phyloP scores from a whole-genome alignment of 2,888 invertebrate species.

The Furcula furcula region DNA sequence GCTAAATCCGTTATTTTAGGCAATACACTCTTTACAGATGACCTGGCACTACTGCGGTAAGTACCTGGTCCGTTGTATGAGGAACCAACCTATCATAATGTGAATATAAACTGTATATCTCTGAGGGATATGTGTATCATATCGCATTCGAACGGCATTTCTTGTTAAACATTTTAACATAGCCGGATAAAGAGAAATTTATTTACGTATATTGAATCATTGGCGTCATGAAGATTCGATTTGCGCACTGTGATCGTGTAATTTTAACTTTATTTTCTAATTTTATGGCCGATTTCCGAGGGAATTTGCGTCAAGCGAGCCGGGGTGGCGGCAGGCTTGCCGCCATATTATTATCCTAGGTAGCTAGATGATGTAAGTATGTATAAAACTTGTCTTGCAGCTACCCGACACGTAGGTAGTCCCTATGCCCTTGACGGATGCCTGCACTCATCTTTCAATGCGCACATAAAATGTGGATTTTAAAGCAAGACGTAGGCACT shows the following conservation, averaged over 20 bases:
- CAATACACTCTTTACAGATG: too few relatives aligned
- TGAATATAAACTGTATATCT: too few relatives aligned
- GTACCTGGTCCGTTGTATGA: too few relatives aligned
- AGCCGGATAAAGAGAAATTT: not conserved
- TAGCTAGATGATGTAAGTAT: slow-evolving; percentile 21
- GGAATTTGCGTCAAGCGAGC: slow-evolving; percentile 42
- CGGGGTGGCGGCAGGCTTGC: not conserved
- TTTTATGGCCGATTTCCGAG: slow-evolving; percentile 56
- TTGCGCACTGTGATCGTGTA: slow-evolving; percentile 27
- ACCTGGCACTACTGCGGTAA: too few relatives aligned
- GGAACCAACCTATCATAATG: too few relatives aligned
- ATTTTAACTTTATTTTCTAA: slow-evolving; percentile 36
- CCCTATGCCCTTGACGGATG: slow-evolving; percentile 29
- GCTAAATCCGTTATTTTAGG: too few relatives aligned
- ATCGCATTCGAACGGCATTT: not conserved
- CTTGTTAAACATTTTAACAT: not conserved
- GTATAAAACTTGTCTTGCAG: slow-evolving; percentile 29
- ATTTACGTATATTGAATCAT: slow-evolving; percentile 13
- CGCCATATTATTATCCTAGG: slow-evolving; percentile 21
- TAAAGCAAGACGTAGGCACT: too few relatives aligned
- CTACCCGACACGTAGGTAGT: slow-evolving; percentile 13
- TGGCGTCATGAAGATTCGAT: slow-evolving; percentile 23
- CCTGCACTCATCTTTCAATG: slow-evolving; percentile 13
- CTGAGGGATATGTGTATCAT: too few relatives aligned
- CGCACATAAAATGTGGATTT: slow-evolving; percentile 16